Percentiles rank a stretch among this genome's conserved stretches.
phyloP scores from a whole-genome alignment of 2,797 vertebrate genomes.

The Adelosebastes latens region DNA sequence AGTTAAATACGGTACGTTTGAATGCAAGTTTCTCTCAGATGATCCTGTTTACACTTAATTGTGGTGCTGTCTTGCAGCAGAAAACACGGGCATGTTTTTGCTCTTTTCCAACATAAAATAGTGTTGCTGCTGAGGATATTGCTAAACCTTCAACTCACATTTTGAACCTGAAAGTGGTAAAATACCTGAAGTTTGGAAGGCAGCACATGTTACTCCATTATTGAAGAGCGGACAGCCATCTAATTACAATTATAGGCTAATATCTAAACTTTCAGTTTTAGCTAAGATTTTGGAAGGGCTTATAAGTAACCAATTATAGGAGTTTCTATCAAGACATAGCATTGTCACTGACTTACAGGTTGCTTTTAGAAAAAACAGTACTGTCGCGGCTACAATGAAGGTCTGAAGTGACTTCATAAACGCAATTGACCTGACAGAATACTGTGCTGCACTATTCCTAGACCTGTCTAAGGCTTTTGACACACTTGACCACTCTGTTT shows the following conservation, averaged over 20 bases:
- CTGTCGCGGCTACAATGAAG: background rate
- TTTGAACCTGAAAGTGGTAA: no score
- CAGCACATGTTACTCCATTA: background rate
- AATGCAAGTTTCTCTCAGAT: background rate
- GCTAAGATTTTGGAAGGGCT: background rate
- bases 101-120: background rate
- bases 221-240: background rate
- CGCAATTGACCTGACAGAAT: background rate
- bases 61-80: background rate
- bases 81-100: background rate
- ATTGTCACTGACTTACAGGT: background rate
- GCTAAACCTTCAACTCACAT: no score
- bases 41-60: background rate
- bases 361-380: background rate
- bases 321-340: background rate
- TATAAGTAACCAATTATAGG: background rate
- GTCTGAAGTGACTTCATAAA: background rate
- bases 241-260: background rate
- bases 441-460: background rate
- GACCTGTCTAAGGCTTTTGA: background rate
- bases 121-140: background rate
- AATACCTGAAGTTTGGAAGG: no score
- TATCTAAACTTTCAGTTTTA: background rate
- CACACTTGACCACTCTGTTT: background rate
- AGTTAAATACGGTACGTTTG: background rate